Conservation (phyloP, 2,888 invertebrate species). For the Parasteatoda lunata region DNA sequence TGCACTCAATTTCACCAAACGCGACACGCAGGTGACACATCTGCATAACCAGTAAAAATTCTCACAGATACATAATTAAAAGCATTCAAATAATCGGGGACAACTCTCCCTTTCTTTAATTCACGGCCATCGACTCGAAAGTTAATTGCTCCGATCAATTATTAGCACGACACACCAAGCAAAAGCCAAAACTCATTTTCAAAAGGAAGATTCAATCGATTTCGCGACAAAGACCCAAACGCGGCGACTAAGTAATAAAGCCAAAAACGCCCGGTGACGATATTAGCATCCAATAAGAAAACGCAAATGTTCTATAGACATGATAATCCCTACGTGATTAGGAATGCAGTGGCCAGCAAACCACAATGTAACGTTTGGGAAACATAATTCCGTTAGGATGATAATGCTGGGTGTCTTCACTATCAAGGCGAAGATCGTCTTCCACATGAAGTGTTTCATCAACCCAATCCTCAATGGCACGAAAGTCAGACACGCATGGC, state of each 20-base stretch:
- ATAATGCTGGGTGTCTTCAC: conserved; percentile 5
- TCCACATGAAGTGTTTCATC: conserved; percentile 22
- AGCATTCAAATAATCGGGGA: neutral
- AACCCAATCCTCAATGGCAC: conserved; percentile 20
- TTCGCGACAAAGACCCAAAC: conserved; percentile 18
- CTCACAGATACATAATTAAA: too few relatives aligned
- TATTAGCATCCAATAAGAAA: conserved; percentile 34
- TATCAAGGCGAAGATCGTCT: conserved; percentile 41
- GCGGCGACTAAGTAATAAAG: neutral
- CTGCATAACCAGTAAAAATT: too few relatives aligned
- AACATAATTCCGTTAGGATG: conserved; percentile 40
- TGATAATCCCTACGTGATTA: conserved; percentile 51
- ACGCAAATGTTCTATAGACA: conserved; percentile 42
- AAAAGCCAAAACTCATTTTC: neutral
- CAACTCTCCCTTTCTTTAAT: neutral
- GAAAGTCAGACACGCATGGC: conserved; percentile 49
- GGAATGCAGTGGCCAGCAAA: conserved; percentile 1
- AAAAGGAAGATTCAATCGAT: conserved; percentile 12
- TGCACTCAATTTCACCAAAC: too few relatives aligned
- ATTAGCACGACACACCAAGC: conserved; percentile 11
- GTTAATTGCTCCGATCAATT: conserved; percentile 6
- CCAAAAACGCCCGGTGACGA: conserved; percentile 10
- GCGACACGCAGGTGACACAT: too few relatives aligned
- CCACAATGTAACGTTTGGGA: conserved; percentile 38
- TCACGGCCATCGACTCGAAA: neutral